Evolutionary conservation across 2,113 vertebrate genomes (phyloP).

Genomic region (Catharus bicknelli): DNA sequence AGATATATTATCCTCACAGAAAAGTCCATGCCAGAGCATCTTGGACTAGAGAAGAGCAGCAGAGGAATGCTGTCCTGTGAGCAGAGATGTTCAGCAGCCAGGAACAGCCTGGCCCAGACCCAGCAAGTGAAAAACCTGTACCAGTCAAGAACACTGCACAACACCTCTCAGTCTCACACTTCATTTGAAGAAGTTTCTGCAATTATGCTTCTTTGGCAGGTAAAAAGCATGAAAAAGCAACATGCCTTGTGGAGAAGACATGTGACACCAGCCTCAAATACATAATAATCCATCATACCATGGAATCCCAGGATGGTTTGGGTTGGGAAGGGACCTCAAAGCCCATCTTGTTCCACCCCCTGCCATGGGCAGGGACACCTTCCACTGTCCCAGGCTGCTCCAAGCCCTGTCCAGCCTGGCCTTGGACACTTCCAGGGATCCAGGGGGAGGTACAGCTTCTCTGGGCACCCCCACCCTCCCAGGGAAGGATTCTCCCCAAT

Average conservation of each 20-base stretch:
- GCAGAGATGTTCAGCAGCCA: background rate
- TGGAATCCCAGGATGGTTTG: no score
- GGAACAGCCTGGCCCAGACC: background rate
- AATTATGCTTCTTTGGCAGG: background rate
- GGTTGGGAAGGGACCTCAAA: background rate
- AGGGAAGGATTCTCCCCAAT: background rate
- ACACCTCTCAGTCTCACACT: background rate
- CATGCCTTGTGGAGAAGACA: background rate
- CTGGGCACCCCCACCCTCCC: background rate
- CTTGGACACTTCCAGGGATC: background rate
- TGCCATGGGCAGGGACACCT: background rate
- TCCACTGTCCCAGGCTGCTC: rapidly evolving
- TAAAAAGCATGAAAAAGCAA: background rate
- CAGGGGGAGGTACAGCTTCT: background rate
- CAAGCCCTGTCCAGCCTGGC: rapidly evolving
- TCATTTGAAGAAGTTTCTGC: background rate
- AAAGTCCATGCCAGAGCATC: background rate
- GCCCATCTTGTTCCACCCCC: rapidly evolving
- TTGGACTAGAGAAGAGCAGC: background rate
- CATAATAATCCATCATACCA: background rate
- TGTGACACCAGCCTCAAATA: background rate
- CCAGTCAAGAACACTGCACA: background rate
- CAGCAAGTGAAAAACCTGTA: background rate
- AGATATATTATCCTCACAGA: background rate
- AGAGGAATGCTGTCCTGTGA: background rate